Conservation (phyloP, 2,113 vertebrate genomes). For the Lepus americanus region DNA sequence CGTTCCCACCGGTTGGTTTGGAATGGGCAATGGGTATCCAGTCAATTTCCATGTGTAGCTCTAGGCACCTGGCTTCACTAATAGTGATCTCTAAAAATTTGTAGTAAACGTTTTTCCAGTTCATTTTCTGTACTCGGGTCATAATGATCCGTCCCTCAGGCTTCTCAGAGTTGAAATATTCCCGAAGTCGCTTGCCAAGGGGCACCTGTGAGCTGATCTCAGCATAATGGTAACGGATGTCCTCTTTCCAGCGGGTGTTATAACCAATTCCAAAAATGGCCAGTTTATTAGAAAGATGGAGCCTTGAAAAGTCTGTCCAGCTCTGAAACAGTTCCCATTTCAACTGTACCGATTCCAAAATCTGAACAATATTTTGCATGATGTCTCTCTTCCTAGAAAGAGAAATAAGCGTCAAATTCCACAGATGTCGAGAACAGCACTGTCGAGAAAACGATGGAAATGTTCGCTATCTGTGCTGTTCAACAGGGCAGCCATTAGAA, state of each 20-base stretch:
- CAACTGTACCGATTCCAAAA: constrained; percentile 96
- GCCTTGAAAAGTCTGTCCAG: constrained; percentile 97
- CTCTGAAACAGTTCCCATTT: constrained; percentile 99
- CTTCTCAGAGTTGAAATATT: constrained; percentile 99
- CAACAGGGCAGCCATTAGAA: background rate
- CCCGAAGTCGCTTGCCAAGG: constrained; percentile 95
- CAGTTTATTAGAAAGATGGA: constrained; percentile 98
- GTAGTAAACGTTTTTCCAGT: constrained; percentile 99
- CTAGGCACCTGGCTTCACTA: constrained; percentile 96
- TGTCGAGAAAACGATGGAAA: background rate
- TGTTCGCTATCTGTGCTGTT: background rate
- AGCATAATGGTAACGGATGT: constrained; percentile 97
- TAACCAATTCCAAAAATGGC: constrained; percentile 98
- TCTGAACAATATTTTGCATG: constrained; percentile 96
- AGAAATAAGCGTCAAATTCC: constrained; percentile 60
- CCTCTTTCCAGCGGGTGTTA: constrained; percentile 98
- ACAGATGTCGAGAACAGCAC: background rate
- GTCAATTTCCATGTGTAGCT: constrained; percentile 98
- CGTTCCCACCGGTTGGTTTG: constrained; percentile 90
- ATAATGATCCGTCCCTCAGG: constrained; percentile 95
- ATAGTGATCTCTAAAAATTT: constrained; percentile 99
- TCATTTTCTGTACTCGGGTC: constrained; percentile 99
- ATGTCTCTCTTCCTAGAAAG: constrained; percentile 90
- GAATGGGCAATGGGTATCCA: constrained; percentile 96
- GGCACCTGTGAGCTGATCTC: constrained; percentile 99